Conservation (phyloP, 2,113 vertebrate species). For the Nothoprocta perdicaria region DNA sequence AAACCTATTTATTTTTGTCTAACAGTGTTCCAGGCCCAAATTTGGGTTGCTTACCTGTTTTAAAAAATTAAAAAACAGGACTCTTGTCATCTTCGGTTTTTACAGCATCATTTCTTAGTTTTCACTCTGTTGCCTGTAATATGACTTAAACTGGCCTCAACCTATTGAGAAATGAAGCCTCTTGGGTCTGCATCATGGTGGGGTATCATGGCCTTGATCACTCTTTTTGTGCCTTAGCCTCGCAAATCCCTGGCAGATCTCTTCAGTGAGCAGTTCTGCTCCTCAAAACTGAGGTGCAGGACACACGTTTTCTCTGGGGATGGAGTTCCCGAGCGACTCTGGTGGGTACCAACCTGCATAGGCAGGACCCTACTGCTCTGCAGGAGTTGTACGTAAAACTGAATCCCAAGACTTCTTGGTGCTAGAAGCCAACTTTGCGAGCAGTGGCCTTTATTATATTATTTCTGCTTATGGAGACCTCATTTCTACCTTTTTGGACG, state of each 20-base stretch:
- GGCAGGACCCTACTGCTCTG: neutral
- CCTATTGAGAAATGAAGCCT: neutral
- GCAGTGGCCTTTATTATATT: neutral
- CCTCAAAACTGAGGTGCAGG: neutral
- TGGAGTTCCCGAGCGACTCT: neutral
- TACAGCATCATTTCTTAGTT: neutral
- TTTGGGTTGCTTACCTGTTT: neutral
- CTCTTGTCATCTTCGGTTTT: neutral
- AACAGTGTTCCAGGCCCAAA: neutral
- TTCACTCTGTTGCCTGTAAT: neutral
- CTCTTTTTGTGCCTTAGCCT: conserved; percentile 16
- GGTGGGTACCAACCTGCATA: neutral
- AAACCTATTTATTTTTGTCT: neutral
- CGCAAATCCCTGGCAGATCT: neutral
- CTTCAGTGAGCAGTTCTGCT: neutral
- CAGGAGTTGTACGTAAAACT: neutral
- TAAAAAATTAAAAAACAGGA: neutral
- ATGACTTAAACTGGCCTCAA: neutral
- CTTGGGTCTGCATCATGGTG: neutral
- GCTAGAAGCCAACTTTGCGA: neutral
- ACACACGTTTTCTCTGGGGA: neutral
- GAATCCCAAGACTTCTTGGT: neutral
- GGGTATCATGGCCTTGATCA: neutral
- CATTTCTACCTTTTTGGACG: neutral
- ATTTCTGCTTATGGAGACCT: neutral